A percentile compares a stretch with the other conserved stretches of the same genome.
Evolutionary conservation across 2,888 invertebrate species (phyloP).

Genomic region (Leptopilina myrica): DNA sequence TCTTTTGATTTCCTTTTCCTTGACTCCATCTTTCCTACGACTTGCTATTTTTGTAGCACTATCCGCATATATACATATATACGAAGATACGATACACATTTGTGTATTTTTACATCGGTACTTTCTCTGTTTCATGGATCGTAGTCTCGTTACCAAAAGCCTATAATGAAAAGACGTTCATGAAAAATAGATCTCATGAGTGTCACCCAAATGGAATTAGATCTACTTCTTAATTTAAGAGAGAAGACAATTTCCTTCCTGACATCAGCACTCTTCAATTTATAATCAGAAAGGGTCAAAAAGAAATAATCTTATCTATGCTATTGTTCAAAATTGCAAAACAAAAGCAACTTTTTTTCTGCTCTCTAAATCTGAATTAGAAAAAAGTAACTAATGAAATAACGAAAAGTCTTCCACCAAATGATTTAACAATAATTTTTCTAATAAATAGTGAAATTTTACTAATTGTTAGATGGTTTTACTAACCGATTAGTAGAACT

Average conservation of each 20-base stretch:
- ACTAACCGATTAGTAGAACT: no score
- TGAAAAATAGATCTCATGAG: conserved; percentile 24
- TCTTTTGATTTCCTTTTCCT: conserved; percentile 53
- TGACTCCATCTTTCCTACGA: conserved; percentile 45
- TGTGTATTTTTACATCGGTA: conserved; percentile 64
- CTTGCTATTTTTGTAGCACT: conserved; percentile 56
- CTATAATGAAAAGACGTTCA: conserved; percentile 9
- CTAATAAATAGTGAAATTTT: no score
- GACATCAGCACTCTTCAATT: conserved; percentile 20
- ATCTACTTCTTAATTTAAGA: conserved; percentile 34
- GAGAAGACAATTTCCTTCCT: conserved; percentile 31
- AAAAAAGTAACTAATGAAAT: no score
- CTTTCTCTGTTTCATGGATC: conserved; percentile 50
- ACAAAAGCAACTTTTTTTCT: no score
- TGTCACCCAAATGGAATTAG: conserved; percentile 33
- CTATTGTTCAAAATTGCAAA: no score
- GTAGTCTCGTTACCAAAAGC: conserved; percentile 51
- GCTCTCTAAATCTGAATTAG: no score
- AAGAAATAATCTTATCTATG: no score
- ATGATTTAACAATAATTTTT: no score
- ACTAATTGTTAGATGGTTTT: no score
- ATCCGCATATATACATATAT: conserved; percentile 44
- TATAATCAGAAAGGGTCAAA: neutral
- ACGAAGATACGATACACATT: conserved; percentile 64
- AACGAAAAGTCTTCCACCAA: no score